Base-by-base conservation (phyloP, 2,888 invertebrate genomes). In the Amiota communis region DNA sequence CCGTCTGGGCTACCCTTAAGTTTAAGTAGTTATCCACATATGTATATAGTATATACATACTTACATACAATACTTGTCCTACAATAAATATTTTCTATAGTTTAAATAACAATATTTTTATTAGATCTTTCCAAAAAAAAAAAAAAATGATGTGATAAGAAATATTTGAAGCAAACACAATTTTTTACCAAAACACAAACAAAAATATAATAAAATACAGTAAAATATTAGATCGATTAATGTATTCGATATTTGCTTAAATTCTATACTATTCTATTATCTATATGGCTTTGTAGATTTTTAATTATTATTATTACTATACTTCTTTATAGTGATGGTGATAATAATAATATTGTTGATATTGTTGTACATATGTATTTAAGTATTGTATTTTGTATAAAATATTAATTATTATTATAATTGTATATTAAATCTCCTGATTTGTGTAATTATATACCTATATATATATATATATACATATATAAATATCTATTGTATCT, bases 101-200 rank as follows among this genome's bases (percentile, higher is more conserved):
- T 36, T 36, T 36, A 36, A 36, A 36, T 36, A 36, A 36, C 8
- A 36, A 6, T 36, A 46, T 48, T 56, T 69, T 13, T 56, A 69
- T 69, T 69, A 56, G 46, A 6, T 13, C 47, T 56, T 13, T 67
- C 6, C n/a, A 48, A 46, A 46, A 57, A 9, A 59, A 13, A 23
- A 49, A 49, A 51, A 17, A 6, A 67, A 36, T 64, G 71, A 64
- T 15, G 12, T 49, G 48, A 15, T 49, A 48, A 65, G 15, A 48
- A 48, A 65, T 65, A 65, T 3, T 23, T 68, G 53, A 15, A 68
- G 53, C 67, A 68, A 68, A 68, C 67, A 68, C 67, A 68, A 68
- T 68, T 68, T 68, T 63, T 36, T 36, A 63, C 46, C 36, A 63
- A 17, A 36, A 63, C 6, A 63, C 8, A 9, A 36, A 63, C 11